Evolutionary conservation across 2,797 vertebrate genomes (phyloP).

Genomic region (Nasua narica): DNA sequence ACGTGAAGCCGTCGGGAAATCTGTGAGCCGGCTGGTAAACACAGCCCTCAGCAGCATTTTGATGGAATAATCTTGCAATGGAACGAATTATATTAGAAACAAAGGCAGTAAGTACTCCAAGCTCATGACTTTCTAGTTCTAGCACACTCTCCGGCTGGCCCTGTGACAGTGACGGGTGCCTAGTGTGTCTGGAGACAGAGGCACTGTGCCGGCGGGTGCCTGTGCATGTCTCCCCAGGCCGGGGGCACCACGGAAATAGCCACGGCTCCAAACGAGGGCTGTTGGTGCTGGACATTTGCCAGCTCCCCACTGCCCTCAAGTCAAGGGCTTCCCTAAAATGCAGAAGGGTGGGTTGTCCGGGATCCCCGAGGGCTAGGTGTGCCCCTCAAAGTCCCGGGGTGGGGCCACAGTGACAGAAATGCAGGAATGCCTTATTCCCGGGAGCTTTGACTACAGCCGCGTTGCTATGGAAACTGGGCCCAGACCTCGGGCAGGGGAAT

Average conservation of each 20-base stretch:
- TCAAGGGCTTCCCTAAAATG: background rate
- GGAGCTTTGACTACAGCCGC: conserved; percentile 46
- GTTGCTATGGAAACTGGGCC: conserved; percentile 72
- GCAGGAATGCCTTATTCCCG: conserved; percentile 41
- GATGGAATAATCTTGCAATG: background rate
- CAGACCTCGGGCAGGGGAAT: background rate
- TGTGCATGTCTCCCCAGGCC: background rate
- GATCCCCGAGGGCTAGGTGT: background rate
- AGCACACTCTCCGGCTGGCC: background rate
- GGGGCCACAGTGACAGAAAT: background rate
- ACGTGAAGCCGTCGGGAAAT: background rate
- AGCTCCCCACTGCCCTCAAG: background rate
- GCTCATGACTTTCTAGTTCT: background rate
- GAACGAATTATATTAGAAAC: background rate
- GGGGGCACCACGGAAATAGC: background rate
- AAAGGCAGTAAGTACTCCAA: background rate
- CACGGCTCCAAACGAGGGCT: background rate
- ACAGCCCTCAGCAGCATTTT: background rate
- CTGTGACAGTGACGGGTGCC: background rate
- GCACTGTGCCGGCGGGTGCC: background rate
- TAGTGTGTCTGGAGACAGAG: background rate
- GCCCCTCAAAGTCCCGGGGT: background rate
- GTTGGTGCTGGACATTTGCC: background rate
- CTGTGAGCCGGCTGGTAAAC: background rate
- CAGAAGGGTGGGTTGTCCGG: background rate